Evolutionary conservation across 1,140 invertebrate genomes (phyloP).

Genomic region (Dermatophagoides farinae): DNA sequence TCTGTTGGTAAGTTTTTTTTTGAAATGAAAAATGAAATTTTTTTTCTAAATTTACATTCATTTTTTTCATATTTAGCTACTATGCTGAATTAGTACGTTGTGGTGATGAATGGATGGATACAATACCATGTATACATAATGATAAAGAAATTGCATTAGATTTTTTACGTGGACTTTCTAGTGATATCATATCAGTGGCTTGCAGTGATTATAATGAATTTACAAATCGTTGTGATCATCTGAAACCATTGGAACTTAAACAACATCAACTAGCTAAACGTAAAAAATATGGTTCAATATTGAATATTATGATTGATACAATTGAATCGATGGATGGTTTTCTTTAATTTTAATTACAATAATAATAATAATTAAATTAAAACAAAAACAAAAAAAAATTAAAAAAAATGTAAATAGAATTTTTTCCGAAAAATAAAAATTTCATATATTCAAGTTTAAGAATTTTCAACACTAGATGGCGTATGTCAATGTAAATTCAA

Average conservation of each 20-base stretch:
- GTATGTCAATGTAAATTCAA: too few species aligned
- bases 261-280: background rate
- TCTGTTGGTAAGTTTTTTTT: constrained; percentile 1
- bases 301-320: too few species aligned
- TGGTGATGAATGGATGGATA: background rate
- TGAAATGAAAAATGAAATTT: background rate
- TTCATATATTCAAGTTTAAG: too few species aligned
- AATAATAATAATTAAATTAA: too few species aligned
- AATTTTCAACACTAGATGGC: too few species aligned
- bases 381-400: too few species aligned
- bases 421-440: too few species aligned
- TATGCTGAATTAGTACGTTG: background rate
- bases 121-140: background rate
- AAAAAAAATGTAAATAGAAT: too few species aligned
- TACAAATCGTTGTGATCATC: background rate
- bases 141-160: background rate
- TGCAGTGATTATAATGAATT: constrained; percentile 4
- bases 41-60: background rate
- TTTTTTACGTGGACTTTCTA: background rate
- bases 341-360: too few species aligned
- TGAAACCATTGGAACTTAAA: background rate
- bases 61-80: background rate
- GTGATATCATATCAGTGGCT: background rate
- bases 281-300: background rate
- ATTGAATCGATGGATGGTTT: too few species aligned